A percentile compares a stretch with the other conserved stretches of the same genome.
These are phyloP conservation scores for Drosophila neotestacea DNA, from an alignment of 2,888 invertebrate species.

Conservation along the genomic window DNA sequence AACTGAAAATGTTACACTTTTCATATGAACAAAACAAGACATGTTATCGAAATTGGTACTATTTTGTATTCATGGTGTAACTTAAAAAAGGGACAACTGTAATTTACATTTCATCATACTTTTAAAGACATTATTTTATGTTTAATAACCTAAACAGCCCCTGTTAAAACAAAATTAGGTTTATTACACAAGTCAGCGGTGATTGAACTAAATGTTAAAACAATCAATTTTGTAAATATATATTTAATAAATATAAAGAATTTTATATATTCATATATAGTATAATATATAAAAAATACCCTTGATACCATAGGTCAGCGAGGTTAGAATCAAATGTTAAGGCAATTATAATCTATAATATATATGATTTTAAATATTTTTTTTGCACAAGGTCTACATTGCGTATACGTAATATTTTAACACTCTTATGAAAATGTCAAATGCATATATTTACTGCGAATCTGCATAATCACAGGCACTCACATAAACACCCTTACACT, in stretches of 20 bases:
- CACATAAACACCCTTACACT: conserved; percentile 13
- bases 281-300: too few relatives aligned
- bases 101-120: too few relatives aligned
- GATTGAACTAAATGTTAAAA: neutral
- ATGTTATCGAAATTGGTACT: too few relatives aligned
- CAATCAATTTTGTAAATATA: neutral
- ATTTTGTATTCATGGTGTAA: too few relatives aligned
- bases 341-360: neutral
- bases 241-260: too few relatives aligned
- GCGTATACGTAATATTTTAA: conserved; percentile 50
- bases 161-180: neutral
- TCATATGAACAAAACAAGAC: too few relatives aligned
- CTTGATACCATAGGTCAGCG: neutral
- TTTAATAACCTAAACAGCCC: neutral
- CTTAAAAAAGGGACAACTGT: too few relatives aligned
- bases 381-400: conserved; percentile 6
- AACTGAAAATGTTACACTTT: too few relatives aligned
- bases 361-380: neutral
- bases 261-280: too few relatives aligned
- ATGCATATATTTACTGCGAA: conserved; percentile 44
- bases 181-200: neutral
- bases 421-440: conserved; percentile 42
- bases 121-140: neutral
- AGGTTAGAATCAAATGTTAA: neutral
- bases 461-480: conserved; percentile 42